Evolutionary conservation across 2,113 vertebrate species (phyloP).

Genomic region (Centropristis striata): DNA sequence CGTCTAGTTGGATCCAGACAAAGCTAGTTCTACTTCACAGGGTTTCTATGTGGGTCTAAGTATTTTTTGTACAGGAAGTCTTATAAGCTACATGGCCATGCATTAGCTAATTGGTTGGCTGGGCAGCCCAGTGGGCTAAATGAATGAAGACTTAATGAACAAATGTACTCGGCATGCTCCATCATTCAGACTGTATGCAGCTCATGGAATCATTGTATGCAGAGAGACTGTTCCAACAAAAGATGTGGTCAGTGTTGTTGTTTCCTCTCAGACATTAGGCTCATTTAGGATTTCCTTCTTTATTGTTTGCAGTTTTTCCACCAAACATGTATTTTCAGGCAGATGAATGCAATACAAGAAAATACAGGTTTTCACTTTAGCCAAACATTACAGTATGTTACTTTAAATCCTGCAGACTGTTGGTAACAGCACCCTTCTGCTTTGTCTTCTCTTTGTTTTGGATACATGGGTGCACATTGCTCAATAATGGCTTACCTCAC

Average conservation of each 20-base stretch:
- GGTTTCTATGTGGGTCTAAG: background rate
- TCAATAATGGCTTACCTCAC: background rate
- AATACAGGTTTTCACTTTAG: background rate
- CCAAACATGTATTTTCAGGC: background rate
- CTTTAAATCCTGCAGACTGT: conserved; percentile 2
- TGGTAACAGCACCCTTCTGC: background rate
- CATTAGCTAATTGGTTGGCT: conserved; percentile 51
- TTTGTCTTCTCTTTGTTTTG: conserved; percentile 28
- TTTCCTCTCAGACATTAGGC: background rate
- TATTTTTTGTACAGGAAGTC: background rate
- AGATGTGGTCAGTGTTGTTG: background rate
- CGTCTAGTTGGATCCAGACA: background rate
- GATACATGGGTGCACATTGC: background rate
- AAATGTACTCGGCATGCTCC: conserved; percentile 19
- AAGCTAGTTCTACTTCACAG: background rate
- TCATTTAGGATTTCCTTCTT: background rate
- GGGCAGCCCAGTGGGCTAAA: conserved; percentile 18
- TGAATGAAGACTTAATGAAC: conserved; percentile 30
- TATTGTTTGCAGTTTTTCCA: too few relatives aligned
- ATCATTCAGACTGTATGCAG: background rate
- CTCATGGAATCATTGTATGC: background rate
- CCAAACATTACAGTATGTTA: background rate
- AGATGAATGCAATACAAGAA: background rate
- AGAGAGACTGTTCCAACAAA: background rate
- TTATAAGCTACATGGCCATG: conserved; percentile 13